These are phyloP conservation scores for Caenorhabditis imperialis DNA, from an alignment of 2,888 invertebrate species.

Conservation along the genomic window DNA sequence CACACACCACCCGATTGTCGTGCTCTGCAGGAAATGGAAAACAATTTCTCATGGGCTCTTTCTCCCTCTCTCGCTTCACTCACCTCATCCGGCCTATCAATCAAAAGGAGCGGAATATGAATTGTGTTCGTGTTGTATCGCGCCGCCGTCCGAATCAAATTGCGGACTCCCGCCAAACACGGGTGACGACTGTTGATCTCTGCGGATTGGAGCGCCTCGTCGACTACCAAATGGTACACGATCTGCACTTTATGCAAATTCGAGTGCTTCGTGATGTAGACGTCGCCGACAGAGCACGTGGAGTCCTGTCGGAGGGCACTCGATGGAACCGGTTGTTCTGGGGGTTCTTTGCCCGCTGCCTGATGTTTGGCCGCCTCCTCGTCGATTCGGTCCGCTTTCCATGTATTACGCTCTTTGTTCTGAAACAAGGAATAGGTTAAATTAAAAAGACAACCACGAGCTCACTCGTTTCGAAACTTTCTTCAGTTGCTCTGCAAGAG, in stretches of 20 bases:
- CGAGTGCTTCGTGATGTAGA: conserved; percentile 78
- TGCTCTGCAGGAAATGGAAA: conserved; percentile 78
- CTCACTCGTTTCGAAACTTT: conserved; percentile 62
- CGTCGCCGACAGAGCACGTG: conserved; percentile 78
- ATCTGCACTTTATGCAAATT: conserved; percentile 82
- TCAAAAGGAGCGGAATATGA: conserved; percentile 91
- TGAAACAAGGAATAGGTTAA: too few relatives aligned
- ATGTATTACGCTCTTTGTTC: conserved; percentile 47
- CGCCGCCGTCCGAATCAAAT: conserved; percentile 94
- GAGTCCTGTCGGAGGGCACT: conserved; percentile 38
- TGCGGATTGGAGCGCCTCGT: conserved; percentile 83
- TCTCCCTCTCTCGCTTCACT: conserved; percentile 7
- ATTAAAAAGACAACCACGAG: too few relatives aligned
- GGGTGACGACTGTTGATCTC: conserved; percentile 92
- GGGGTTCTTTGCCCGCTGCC: conserved; percentile 12
- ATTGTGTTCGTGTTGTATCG: conserved; percentile 92
- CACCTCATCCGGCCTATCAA: conserved; percentile 94
- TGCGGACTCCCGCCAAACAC: conserved; percentile 91
- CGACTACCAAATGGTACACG: conserved; percentile 93
- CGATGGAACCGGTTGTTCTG: conserved; percentile 16
- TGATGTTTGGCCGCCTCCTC: conserved; percentile 2
- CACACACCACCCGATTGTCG: conserved; percentile 96
- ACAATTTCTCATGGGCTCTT: conserved; percentile 1
- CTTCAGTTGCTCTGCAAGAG: conserved; percentile 88
- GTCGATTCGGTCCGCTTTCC: conserved; percentile 41